Evolutionary conservation across 2,888 invertebrate species (phyloP).

Genomic region (Ischnus inquisitorius): DNA sequence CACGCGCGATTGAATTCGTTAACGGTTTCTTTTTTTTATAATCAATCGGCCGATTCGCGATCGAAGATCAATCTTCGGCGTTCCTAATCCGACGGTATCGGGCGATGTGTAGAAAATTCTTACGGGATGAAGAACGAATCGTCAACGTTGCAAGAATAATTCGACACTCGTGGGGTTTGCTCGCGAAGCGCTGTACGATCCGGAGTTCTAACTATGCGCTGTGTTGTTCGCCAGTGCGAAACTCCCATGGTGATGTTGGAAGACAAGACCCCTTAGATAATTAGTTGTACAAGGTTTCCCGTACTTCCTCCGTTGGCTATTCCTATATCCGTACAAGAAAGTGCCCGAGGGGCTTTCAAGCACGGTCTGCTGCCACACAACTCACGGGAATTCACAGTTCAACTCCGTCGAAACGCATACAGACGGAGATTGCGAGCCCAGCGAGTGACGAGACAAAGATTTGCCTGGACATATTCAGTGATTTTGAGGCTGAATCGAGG

Average conservation of each 20-base stretch:
- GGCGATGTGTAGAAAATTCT: background rate
- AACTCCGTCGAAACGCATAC: constrained; percentile 4
- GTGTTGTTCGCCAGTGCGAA: constrained; percentile 13
- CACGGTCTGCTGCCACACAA: constrained; percentile 14
- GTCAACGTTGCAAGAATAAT: background rate
- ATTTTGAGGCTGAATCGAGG: constrained; percentile 24
- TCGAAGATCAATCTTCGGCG: background rate
- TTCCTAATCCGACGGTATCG: background rate
- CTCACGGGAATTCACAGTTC: constrained; percentile 42
- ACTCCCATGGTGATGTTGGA: constrained; percentile 5
- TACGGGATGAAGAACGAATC: background rate
- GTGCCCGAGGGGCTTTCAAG: constrained; percentile 8
- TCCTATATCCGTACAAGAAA: constrained; percentile 32
- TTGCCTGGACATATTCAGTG: constrained; percentile 39
- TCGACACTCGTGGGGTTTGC: constrained; percentile 5
- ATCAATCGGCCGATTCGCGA: background rate
- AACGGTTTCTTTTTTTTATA: background rate
- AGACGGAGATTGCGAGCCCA: constrained; percentile 20
- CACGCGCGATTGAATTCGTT: background rate
- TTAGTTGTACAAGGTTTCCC: constrained; percentile 29
- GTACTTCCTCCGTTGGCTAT: constrained; percentile 21
- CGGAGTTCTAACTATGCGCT: background rate
- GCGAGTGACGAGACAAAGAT: constrained; percentile 32
- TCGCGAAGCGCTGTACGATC: constrained; percentile 3
- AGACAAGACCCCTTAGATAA: constrained; percentile 22